Evolutionary conservation across 2,888 invertebrate genomes (phyloP).

Genomic region (Chymomyza caudatula): DNA sequence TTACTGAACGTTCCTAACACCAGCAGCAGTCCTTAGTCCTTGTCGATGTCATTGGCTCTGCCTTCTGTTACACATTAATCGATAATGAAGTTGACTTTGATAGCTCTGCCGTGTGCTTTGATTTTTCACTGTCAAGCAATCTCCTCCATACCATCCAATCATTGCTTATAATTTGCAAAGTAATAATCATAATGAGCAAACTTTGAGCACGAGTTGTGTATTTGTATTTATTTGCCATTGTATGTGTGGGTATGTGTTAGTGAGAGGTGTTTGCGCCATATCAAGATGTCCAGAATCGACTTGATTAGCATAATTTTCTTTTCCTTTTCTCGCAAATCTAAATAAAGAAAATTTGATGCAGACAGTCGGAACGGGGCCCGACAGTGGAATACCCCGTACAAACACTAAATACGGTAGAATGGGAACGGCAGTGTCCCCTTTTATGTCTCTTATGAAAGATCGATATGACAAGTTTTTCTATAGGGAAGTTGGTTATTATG

Average conservation of each 20-base stretch:
- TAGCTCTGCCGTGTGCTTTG: constrained; percentile 13
- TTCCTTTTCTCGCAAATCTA: background rate
- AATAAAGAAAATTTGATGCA: no score
- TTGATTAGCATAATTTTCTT: constrained; percentile 59
- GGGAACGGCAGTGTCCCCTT: no score
- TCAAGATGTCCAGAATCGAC: constrained; percentile 12
- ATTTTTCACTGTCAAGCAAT: background rate
- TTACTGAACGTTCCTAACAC: constrained; percentile 26
- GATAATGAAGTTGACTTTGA: constrained; percentile 58
- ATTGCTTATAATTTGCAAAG: constrained; percentile 17
- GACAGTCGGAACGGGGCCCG: no score
- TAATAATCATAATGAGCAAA: constrained; percentile 58
- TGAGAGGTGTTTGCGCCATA: background rate
- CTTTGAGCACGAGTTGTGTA: constrained; percentile 3
- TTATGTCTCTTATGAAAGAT: no score
- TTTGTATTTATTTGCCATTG: background rate
- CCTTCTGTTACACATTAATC: constrained; percentile 37
- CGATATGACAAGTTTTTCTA: no score
- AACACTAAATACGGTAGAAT: no score
- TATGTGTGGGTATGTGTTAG: background rate
- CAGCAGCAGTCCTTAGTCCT: constrained; percentile 30
- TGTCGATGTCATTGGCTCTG: background rate
- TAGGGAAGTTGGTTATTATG: no score
- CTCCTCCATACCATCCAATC: background rate
- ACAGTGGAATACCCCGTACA: no score